Evolutionary conservation across 2,797 vertebrate genomes (phyloP).

Genomic region (Cryptoprocta ferox): DNA sequence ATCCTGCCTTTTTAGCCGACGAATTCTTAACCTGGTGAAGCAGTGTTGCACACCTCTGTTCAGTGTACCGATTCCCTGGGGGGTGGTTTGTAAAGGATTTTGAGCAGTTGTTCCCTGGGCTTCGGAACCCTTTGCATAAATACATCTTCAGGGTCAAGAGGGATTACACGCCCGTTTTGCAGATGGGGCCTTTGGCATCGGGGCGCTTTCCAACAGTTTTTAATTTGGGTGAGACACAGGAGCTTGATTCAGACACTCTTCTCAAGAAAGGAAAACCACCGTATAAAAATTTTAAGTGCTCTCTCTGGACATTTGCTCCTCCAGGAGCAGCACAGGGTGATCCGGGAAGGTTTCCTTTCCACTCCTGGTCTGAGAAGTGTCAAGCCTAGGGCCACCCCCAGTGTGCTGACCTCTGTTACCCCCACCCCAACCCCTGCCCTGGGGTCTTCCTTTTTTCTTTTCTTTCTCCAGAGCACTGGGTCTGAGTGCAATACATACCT

Average conservation of each 20-base stretch:
- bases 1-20: background rate
- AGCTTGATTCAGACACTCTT: background rate
- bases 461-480: background rate
- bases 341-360: background rate
- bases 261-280: background rate
- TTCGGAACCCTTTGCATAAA: constrained; percentile 9
- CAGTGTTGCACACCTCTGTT: background rate
- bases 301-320: background rate
- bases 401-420: background rate
- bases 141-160: background rate
- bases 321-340: background rate
- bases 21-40: background rate
- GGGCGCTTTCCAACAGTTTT: background rate
- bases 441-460: background rate
- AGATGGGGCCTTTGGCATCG: background rate
- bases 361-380: background rate
- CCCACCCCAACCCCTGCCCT: too few relatives aligned
- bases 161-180: background rate
- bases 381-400: background rate
- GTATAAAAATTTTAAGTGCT: background rate
- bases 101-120: background rate
- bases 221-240: background rate
- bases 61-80: background rate
- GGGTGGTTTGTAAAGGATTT: background rate
- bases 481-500: background rate